These are phyloP conservation scores for Solea solea DNA, from an alignment of 2,113 vertebrate species.

Conservation along the genomic window DNA sequence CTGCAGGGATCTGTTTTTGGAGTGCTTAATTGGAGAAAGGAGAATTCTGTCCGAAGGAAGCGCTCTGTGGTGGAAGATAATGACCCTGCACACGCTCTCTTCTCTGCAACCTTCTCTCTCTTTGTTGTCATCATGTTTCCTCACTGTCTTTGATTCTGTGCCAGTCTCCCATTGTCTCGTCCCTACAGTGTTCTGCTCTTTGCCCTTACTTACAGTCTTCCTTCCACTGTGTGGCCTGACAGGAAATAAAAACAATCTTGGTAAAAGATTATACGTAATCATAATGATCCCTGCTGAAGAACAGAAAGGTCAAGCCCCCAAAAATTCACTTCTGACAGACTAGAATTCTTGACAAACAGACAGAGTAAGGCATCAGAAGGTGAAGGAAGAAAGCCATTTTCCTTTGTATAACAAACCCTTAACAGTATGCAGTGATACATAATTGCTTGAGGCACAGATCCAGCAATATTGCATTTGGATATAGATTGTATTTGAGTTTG, in stretches of 20 bases:
- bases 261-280: not conserved
- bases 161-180: not conserved
- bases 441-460: conserved; percentile 33
- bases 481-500: conserved; percentile 30
- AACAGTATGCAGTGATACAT: conserved; percentile 11
- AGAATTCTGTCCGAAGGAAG: conserved; percentile 60
- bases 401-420: conserved; percentile 30
- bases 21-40: conserved; percentile 74
- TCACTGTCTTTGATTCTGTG: conserved; percentile 12
- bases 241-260: not conserved
- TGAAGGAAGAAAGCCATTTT: conserved; percentile 6
- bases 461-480: conserved; percentile 46
- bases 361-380: not conserved
- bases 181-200: not conserved
- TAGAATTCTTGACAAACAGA: conserved; percentile 4
- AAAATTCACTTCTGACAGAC: not conserved
- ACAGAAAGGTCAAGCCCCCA: not conserved
- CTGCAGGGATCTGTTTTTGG: conserved; percentile 60
- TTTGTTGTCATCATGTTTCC: conserved; percentile 38
- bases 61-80: conserved; percentile 62
- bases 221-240: not conserved
- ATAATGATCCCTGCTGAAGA: not conserved
- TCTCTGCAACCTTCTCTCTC: conserved; percentile 33
- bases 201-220: not conserved
- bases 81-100: conserved; percentile 25